phyloP scores from a whole-genome alignment of 2,113 vertebrate genomes.

The Calyptomena viridis region DNA sequence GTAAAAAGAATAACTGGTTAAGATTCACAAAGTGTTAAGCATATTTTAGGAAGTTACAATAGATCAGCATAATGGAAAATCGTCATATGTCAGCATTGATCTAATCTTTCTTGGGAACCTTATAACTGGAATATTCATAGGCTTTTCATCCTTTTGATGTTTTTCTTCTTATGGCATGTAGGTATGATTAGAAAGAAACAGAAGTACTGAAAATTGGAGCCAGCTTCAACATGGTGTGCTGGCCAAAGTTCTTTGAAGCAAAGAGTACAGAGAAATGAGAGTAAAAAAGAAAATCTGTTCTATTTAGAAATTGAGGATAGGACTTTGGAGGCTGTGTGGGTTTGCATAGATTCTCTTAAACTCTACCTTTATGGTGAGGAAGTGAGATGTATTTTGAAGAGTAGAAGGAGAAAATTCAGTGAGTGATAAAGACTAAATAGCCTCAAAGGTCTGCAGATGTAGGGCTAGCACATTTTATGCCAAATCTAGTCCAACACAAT shows the following conservation, averaged over 20 bases:
- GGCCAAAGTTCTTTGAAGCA: not conserved
- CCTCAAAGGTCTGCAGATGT: not conserved
- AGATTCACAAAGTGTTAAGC: not conserved
- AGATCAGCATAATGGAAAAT: conserved; percentile 32
- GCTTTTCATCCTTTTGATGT: not conserved
- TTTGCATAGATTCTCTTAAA: not conserved
- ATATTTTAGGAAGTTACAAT: conserved; percentile 14
- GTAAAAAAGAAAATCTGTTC: not conserved
- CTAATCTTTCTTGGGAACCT: not conserved
- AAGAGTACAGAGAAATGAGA: not conserved
- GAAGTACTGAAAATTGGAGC: not conserved
- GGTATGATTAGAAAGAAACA: not conserved
- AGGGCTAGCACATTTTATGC: not conserved
- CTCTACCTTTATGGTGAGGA: not conserved
- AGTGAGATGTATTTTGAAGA: not conserved
- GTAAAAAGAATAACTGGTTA: not conserved
- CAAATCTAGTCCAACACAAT: not conserved
- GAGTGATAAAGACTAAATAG: not conserved
- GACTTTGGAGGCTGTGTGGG: not conserved
- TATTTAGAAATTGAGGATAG: not conserved
- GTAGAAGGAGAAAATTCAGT: not conserved
- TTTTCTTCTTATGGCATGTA: not conserved
- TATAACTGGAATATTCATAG: not conserved
- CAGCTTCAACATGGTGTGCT: not conserved
- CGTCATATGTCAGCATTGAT: not conserved